A percentile compares a stretch with the other conserved stretches of the same genome.
Evolutionary conservation across 2,888 invertebrate genomes (phyloP).

Genomic region (Epistrophe eligans): DNA sequence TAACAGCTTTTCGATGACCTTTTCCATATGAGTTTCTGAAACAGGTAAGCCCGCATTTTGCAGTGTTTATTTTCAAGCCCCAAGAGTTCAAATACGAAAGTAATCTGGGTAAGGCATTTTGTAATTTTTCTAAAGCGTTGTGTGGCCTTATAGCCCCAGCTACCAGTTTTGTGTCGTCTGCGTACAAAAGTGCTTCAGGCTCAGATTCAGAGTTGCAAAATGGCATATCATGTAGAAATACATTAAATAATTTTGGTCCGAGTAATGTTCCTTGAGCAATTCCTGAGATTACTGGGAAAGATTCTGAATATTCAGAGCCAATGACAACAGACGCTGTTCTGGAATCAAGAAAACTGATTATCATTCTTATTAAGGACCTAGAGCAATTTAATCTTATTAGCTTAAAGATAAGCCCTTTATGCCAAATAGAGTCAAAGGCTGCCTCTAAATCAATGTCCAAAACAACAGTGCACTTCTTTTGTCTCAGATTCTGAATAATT

Average conservation of each 20-base stretch:
- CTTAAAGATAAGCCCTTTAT: no score
- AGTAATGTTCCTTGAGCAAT: no score
- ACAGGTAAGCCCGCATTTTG: conserved; percentile 2
- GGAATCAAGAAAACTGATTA: no score
- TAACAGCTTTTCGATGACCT: conserved; percentile 1
- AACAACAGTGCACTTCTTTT: no score
- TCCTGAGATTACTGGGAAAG: no score
- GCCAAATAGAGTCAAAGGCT: no score
- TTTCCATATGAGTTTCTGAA: conserved; percentile 13
- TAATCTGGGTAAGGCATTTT: neutral
- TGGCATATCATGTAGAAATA: neutral
- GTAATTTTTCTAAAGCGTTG: neutral
- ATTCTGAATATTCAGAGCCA: no score
- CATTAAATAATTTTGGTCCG: neutral
- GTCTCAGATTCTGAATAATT: no score
- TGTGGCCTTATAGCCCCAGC: neutral
- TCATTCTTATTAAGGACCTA: no score
- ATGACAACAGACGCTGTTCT: no score
- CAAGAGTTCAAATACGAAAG: neutral
- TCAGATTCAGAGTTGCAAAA: neutral
- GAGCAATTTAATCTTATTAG: no score
- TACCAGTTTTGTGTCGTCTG: neutral
- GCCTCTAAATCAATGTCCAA: no score
- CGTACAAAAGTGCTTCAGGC: neutral
- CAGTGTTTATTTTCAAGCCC: neutral